Evolutionary conservation across 2,888 invertebrate genomes (phyloP).

Genomic region (Sminthurinus aureus): DNA sequence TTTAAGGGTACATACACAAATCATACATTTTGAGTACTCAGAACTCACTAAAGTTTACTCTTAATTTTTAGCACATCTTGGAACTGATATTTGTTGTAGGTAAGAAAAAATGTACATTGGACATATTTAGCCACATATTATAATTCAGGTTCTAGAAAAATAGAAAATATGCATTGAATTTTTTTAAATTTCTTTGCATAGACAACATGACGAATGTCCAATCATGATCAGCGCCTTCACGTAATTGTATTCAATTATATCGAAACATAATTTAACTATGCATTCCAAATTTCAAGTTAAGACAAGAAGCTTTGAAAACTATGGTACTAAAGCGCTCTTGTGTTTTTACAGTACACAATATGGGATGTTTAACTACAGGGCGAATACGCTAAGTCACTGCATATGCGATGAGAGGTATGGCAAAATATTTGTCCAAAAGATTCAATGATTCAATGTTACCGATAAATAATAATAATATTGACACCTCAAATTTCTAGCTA

Average conservation of each 20-base stretch:
- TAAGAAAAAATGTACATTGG: neutral
- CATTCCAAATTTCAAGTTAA: too few species aligned
- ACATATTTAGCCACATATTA: neutral
- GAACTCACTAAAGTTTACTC: neutral
- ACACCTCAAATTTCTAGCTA: neutral
- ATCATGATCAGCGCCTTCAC: constrained; percentile 62
- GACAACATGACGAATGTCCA: constrained; percentile 74
- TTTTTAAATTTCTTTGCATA: neutral
- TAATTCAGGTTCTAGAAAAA: neutral
- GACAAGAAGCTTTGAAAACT: too few species aligned
- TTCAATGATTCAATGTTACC: constrained; percentile 41
- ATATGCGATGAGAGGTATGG: constrained; percentile 78
- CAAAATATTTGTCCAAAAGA: too few species aligned
- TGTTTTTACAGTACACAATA: constrained; percentile 64
- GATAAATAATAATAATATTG: constrained; percentile 8
- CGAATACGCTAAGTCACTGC: constrained; percentile 79
- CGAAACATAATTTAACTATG: too few species aligned
- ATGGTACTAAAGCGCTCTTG: too few species aligned
- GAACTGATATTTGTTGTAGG: constrained; percentile 77
- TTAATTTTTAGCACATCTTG: constrained; percentile 64
- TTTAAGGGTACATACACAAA: neutral
- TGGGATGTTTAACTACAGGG: constrained; percentile 73
- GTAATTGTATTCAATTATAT: too few species aligned
- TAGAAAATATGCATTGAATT: too few species aligned
- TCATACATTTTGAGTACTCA: neutral